Base-by-base conservation (phyloP, 2,113 vertebrate genomes). In the Tychaedon coryphoeus region DNA sequence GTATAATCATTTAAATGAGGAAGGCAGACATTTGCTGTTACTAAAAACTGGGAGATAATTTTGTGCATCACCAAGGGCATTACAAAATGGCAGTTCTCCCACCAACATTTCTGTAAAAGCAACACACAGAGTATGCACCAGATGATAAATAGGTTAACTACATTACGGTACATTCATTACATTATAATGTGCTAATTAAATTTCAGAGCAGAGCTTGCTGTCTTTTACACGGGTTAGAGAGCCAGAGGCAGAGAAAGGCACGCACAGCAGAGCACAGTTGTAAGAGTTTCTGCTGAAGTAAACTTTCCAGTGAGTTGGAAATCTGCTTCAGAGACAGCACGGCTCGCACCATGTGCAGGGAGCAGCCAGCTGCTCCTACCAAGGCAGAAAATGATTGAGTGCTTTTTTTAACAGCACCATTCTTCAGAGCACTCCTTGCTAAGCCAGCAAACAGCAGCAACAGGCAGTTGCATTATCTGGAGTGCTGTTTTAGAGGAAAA, bases 351-450 rank as follows among this genome's bases (percentile, higher is more conserved):
- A 36, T 1, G 45, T 0, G 58, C 84, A 2, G 36, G 3, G n/a
- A 83, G 88, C 78, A 56, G 70, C 81, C 92, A 84, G 94, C 58
- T 89, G 84, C 91, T 78, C 29, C 76, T 20, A 36, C 61, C 60
- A 31, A 9, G 2, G 0, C 88, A 40, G 81, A 8, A 17, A 31
- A 19, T 2, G 36, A 73, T 29, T 13, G 7, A 70, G 64, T 5
- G n/a, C 66, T 86, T 9, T 23, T 45, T n/a, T 70, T 33, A 51
- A 62, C 53, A 53, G 72, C 60, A 18, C 51, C 47, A 1, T 17
- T 33, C 43, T 48, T 64, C 19, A 48, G 78, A 82, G 66, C 19
- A 29, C 31, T 31, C 72, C 24, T 1, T 0, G 3, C 65, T 17
- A 23, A 76, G 92, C 17, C 40, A 66, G 19, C 66, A 13, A 31